Conservation (phyloP, 2,797 vertebrate species). For the Falco naumanni region DNA sequence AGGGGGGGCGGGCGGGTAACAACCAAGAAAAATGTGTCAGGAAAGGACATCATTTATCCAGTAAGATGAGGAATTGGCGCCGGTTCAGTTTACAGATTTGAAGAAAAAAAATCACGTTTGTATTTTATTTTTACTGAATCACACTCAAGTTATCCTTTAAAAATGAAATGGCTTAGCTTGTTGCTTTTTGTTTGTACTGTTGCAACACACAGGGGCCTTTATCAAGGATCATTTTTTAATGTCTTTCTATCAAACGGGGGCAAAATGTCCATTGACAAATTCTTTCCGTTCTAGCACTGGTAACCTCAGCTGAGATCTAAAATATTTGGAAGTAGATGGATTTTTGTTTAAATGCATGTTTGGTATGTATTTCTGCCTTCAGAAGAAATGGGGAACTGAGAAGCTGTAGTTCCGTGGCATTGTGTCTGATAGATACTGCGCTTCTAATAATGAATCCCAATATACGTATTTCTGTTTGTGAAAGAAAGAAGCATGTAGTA, state of each 20-base stretch:
- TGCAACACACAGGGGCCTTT: rapidly evolving
- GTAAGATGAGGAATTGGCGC: background rate
- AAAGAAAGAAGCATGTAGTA: background rate
- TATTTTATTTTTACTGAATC: background rate
- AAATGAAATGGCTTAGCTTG: rapidly evolving
- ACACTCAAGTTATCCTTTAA: background rate
- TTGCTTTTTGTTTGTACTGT: background rate
- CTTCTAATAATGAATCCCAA: background rate
- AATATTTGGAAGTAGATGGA: background rate
- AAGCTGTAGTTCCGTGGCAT: background rate
- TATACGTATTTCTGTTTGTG: background rate
- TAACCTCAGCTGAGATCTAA: background rate
- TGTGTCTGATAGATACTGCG: background rate
- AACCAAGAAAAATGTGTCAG: background rate
- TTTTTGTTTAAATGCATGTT: background rate
- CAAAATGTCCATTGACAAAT: background rate
- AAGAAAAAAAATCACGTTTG: background rate
- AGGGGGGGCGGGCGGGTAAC: background rate
- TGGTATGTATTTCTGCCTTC: background rate
- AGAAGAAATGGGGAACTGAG: background rate
- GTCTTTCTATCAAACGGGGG: background rate
- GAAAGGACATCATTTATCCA: background rate
- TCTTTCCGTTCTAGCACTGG: background rate
- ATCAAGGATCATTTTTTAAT: background rate
- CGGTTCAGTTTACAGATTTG: background rate